Evolutionary conservation across 2,797 vertebrate genomes (phyloP), one percentile per base, ranked within the genome.

Genomic region (Chelon labrosus): DNA sequence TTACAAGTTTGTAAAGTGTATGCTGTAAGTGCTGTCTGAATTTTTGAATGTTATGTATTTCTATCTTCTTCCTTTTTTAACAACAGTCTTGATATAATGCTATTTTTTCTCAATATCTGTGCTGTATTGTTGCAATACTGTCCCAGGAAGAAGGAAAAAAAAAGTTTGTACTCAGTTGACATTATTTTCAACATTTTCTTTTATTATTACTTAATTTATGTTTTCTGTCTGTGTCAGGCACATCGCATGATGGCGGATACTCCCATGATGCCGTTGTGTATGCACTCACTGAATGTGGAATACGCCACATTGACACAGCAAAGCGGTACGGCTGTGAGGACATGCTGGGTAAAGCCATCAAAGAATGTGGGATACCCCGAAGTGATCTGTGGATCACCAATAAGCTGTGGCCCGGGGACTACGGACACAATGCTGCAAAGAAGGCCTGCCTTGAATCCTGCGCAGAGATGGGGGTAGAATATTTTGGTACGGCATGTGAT

Each of bases 381-480:
- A 79, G 93, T 58, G 85, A 94, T 8, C 85, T 96, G 46, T 96
- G 95, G 95, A 65, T 97, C 86, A 96, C 96, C 3, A 95, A 89
- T 65, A 96, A 96, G 64, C 90, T 96, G 38, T 96, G 95, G 93
- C 92, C 85, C 0, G 73, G 47, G 3, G 93, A 96, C 80, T 95
- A 93, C 7, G 94, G 94, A 64, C 94, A 94, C 82, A 77, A 83
- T 41, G 87, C 77, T n/a, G 79, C 94, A 16, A 93, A 89, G 75
- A 84, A 88, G 64, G 93, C 94, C 65, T 95, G 91, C 73, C 38
- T 90, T 16, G 91, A 93, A 10, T 95, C 95, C 1, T 94, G 92
- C 78, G 73, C 85, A 56, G 82, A 69, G 38, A 95, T 96, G 69
- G 93, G 91, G 14, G 65, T 95, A 14, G 86, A 95, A 3, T 95